A percentile compares a stretch with the other conserved stretches of the same genome.
Evolutionary conservation across 2,888 invertebrate species (phyloP).

Genomic region (Drosophila diplacantha): DNA sequence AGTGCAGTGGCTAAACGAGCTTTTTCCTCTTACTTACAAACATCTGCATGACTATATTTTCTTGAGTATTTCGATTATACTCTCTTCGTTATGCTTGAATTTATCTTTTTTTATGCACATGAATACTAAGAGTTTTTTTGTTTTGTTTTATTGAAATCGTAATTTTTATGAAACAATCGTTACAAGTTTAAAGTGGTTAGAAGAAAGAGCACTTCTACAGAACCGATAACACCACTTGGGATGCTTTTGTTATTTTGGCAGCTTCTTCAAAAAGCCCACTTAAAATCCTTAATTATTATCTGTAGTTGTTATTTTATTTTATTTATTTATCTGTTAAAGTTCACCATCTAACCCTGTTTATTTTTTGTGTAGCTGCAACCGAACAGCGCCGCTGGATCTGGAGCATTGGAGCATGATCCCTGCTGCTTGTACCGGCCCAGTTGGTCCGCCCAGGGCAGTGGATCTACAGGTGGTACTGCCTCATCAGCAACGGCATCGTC

Average conservation of each 20-base stretch:
- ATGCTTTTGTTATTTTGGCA: neutral
- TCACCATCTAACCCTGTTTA: neutral
- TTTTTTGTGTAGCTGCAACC: slow-evolving; percentile 87
- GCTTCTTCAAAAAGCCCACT: neutral
- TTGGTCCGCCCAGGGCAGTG: slow-evolving; percentile 40
- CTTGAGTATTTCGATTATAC: neutral
- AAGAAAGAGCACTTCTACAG: no score
- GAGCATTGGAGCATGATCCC: slow-evolving; percentile 97
- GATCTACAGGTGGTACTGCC: slow-evolving; percentile 11
- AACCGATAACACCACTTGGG: no score
- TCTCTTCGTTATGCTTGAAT: neutral
- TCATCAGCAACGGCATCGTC: slow-evolving; percentile 4
- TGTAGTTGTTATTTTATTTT: neutral
- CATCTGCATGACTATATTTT: neutral
- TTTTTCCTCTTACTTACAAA: neutral
- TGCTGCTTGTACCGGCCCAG: slow-evolving; percentile 90
- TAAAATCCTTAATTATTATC: neutral
- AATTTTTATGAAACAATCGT: neutral
- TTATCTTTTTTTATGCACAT: neutral
- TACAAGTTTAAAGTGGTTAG: neutral
- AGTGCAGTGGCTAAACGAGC: slow-evolving; percentile 1
- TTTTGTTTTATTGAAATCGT: neutral
- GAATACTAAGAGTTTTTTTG: neutral
- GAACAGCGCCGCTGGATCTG: slow-evolving; percentile 96
- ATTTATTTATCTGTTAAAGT: neutral